A percentile compares a stretch with the other conserved stretches of the same genome.
Evolutionary conservation across 2,797 vertebrate species (phyloP).

Genomic region (Mormyrops boulengeri): DNA sequence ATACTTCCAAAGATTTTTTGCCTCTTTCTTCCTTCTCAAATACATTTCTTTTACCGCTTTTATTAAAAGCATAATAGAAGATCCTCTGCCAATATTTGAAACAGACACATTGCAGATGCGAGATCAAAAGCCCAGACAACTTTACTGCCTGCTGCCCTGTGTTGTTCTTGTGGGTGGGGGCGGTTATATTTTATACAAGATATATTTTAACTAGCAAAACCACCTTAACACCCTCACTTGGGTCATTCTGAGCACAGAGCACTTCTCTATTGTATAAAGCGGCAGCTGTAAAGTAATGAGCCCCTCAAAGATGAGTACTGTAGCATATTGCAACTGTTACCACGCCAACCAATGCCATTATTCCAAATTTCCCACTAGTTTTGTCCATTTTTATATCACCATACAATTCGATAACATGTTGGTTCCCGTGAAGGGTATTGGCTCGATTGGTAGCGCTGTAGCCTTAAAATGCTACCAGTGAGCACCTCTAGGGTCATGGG

Average conservation of each 20-base stretch:
- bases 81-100: neutral
- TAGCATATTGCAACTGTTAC: neutral
- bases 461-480: neutral
- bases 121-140: neutral
- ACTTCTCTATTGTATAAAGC: neutral
- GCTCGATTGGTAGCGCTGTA: neutral
- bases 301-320: neutral
- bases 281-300: neutral
- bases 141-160: neutral
- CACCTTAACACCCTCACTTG: neutral
- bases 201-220: neutral
- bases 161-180: neutral
- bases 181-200: neutral
- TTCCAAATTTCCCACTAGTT: neutral
- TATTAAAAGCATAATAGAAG: neutral
- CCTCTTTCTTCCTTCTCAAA: neutral
- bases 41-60: neutral
- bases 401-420: neutral
- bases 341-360: neutral
- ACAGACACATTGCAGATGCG: neutral
- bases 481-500: neutral
- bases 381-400: neutral
- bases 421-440: neutral
- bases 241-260: neutral
- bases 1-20: neutral